phyloP scores from a whole-genome alignment of 2,888 invertebrate genomes.

The Caradrina clavipalpis region DNA sequence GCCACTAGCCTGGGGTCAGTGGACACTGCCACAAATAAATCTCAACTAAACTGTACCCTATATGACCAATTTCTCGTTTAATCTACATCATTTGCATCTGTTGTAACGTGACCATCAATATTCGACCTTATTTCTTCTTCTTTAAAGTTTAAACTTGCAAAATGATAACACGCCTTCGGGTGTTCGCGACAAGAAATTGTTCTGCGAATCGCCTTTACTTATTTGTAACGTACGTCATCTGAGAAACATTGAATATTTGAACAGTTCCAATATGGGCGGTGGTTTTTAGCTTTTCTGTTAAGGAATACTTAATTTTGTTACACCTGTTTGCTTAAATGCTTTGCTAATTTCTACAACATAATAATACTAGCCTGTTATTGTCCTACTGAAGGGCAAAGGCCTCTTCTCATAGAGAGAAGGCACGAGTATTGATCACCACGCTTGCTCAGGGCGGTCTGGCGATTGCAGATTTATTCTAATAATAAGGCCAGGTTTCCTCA shows the following conservation, averaged over 20 bases:
- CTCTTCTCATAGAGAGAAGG: too few relatives aligned
- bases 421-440: too few relatives aligned
- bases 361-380: too few relatives aligned
- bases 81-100: slow-evolving; percentile 73
- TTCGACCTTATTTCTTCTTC: slow-evolving; percentile 71
- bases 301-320: slow-evolving; percentile 31
- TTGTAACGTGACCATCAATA: slow-evolving; percentile 36
- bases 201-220: slow-evolving; percentile 80
- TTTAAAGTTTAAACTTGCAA: slow-evolving; percentile 72
- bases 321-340: neutral
- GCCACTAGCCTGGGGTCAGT: slow-evolving; percentile 71
- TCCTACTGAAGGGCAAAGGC: too few relatives aligned
- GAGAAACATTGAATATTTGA: slow-evolving; percentile 82
- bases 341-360: too few relatives aligned
- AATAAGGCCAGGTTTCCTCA: too few relatives aligned
- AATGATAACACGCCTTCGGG: slow-evolving; percentile 76
- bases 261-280: slow-evolving; percentile 66
- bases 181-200: slow-evolving; percentile 79
- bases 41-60: slow-evolving; percentile 82
- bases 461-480: too few relatives aligned
- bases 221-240: slow-evolving; percentile 76
- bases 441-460: too few relatives aligned
- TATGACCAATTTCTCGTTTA: slow-evolving; percentile 85
- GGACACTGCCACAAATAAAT: slow-evolving; percentile 82
- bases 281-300: slow-evolving; percentile 49